Percentiles rank a stretch among this genome's conserved stretches.
These are phyloP conservation scores for Rhinella marina DNA, from an alignment of 2,797 vertebrate genomes.

Conservation along the genomic window DNA sequence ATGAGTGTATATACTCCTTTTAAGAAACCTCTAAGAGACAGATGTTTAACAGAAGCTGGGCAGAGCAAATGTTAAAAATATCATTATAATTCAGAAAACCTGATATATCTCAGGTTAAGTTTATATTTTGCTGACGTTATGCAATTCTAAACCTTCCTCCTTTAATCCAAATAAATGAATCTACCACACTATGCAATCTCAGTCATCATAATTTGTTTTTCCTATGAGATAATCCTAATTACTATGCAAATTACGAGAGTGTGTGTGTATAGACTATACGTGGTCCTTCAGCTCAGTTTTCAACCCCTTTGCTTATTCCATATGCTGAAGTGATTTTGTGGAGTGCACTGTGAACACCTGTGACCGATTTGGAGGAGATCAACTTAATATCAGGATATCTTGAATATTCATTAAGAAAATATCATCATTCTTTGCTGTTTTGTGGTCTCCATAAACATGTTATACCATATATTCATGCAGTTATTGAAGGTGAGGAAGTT, in stretches of 20 bases:
- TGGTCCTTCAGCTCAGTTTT: conserved; percentile 14
- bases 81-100: not conserved
- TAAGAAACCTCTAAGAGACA: not conserved
- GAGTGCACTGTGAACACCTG: conserved; percentile 27
- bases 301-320: conserved; percentile 14
- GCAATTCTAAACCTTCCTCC: conserved; percentile 24
- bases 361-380: conserved; percentile 20
- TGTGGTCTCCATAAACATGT: not conserved
- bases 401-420: conserved; percentile 47
- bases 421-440: not conserved
- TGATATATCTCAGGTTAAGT: not conserved
- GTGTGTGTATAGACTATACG: conserved; percentile 15
- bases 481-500: not conserved
- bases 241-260: conserved; percentile 35
- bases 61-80: not conserved
- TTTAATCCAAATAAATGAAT: conserved; percentile 39
- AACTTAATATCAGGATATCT: conserved; percentile 36
- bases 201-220: conserved; percentile 28
- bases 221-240: conserved; percentile 50
- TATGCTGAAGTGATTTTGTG: conserved; percentile 31
- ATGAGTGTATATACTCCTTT: not conserved
- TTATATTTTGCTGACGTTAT: conserved; percentile 20
- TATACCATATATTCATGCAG: not conserved
- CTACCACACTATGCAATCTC: conserved; percentile 16
- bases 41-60: not conserved